Base-by-base conservation (phyloP, 2,113 vertebrate species). In the Tachysurus fulvidraco region DNA sequence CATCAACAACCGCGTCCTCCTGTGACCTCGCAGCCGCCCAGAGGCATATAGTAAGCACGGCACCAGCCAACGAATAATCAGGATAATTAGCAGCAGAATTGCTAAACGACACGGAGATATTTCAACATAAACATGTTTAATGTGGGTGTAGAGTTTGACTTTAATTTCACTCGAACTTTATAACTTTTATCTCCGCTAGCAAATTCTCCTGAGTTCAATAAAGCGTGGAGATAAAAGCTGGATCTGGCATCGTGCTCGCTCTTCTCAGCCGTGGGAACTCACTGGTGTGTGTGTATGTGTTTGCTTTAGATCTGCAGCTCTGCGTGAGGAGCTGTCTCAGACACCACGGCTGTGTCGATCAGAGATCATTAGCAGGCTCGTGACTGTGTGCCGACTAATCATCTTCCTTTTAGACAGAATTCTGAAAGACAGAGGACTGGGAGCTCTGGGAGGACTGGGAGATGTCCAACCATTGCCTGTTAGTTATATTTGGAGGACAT, bases 341-440 rank as follows among this genome's bases (percentile, higher is more conserved):
- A 59, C 77, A 86, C 64, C 80, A 73, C 50, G 88, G 77, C 85
- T 30, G 81, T 44, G n/a, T 78, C 94, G 95, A 95, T 81, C 89
- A 92, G 91, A 93, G 95, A 94, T 96, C 96, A 96, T 95, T 93
- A 95, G 93, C 83, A 93, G 91, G 87, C 91, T 94, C 88, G 88
- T 23, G 76, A 88, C 95, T 95, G 95, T 95, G 96, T 96, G 96
- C 92, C 92, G 91, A 81, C 92, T 93, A 94, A 90, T 92, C 92
- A 92, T 91, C 88, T 85, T 65, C 28, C 82, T 90, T 88, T 89
- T 84, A 85, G 87, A 65, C 77, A n/a, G 74, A 74, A 80, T 19
- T 83, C 84, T 90, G 79, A 78, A 88, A 78, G 83, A 80, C 86
- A 67, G 67, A n/a, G 84, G 52, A 50, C 46, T 50, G 46, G 46